A percentile compares a stretch with the other conserved stretches of the same genome.
Conservation (phyloP, 1,140 invertebrate genomes). For the Papilio polyxenes region DNA sequence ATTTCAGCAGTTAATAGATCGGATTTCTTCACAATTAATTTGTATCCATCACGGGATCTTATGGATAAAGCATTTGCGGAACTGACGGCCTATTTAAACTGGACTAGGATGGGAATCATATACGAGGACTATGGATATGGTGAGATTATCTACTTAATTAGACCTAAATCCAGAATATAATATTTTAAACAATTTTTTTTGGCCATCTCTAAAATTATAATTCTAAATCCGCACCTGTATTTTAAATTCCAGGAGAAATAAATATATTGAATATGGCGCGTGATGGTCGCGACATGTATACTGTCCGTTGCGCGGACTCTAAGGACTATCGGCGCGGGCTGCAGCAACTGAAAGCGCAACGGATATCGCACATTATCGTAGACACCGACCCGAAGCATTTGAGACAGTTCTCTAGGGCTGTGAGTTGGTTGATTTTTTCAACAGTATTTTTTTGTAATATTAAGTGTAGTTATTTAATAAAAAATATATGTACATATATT, state of each 20-base stretch:
- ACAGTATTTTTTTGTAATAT: neutral
- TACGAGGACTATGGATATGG: constrained; percentile 88
- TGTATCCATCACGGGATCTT: constrained; percentile 92
- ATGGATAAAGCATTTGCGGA: constrained; percentile 93
- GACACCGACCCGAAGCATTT: constrained; percentile 90
- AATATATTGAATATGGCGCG: constrained; percentile 91
- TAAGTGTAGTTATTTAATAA: no score
- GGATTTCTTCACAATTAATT: constrained; percentile 89
- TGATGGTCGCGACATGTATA: constrained; percentile 89
- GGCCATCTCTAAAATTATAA: no score
- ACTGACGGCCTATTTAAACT: constrained; percentile 93
- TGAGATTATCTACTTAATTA: constrained; percentile 41
- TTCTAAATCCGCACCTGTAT: neutral
- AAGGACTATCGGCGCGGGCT: constrained; percentile 89
- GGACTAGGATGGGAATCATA: constrained; percentile 95
- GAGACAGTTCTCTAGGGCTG: constrained; percentile 89
- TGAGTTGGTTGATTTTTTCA: constrained; percentile 80
- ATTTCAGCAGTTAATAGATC: constrained; percentile 82
- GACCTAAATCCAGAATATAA: no score
- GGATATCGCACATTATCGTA: constrained; percentile 91
- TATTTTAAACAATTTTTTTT: no score
- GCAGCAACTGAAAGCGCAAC: constrained; percentile 89
- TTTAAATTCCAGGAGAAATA: constrained; percentile 86
- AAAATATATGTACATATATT: no score
- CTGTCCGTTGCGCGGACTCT: constrained; percentile 86